phyloP scores from a whole-genome alignment of 2,888 invertebrate species.

The Panzeria rudis region DNA sequence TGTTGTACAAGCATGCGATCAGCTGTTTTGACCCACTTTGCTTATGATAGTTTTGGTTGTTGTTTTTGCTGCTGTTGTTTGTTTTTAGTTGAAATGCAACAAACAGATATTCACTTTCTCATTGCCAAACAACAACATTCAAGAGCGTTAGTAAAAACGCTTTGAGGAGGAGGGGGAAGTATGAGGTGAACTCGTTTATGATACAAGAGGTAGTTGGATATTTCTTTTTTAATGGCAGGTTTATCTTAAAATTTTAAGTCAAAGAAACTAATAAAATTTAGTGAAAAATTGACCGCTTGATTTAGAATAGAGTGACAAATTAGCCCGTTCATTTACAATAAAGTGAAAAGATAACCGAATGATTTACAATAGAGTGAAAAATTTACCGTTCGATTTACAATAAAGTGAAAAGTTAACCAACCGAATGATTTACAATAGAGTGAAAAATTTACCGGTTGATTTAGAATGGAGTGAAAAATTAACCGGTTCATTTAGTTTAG shows the following conservation, averaged over 20 bases:
- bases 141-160: background rate
- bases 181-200: background rate
- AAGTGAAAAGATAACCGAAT: background rate
- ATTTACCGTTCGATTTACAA: background rate
- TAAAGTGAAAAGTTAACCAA: background rate
- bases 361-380: background rate
- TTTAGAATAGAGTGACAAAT: background rate
- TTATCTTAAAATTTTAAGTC: background rate
- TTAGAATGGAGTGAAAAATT: too few relatives aligned
- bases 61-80: background rate
- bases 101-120: slow-evolving; percentile 44
- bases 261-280: background rate
- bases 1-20: slow-evolving; percentile 27
- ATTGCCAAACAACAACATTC: slow-evolving; percentile 16
- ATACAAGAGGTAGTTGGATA: background rate
- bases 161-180: background rate
- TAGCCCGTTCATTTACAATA: background rate
- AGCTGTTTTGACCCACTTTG: slow-evolving; percentile 65
- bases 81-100: slow-evolving; percentile 15
- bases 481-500: too few relatives aligned
- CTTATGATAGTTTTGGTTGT: background rate
- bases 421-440: too few relatives aligned
- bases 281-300: background rate
- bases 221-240: background rate
- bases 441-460: too few relatives aligned